Evolutionary conservation across 2,113 vertebrate species (phyloP).

Genomic region (Leptocoma aspasia): DNA sequence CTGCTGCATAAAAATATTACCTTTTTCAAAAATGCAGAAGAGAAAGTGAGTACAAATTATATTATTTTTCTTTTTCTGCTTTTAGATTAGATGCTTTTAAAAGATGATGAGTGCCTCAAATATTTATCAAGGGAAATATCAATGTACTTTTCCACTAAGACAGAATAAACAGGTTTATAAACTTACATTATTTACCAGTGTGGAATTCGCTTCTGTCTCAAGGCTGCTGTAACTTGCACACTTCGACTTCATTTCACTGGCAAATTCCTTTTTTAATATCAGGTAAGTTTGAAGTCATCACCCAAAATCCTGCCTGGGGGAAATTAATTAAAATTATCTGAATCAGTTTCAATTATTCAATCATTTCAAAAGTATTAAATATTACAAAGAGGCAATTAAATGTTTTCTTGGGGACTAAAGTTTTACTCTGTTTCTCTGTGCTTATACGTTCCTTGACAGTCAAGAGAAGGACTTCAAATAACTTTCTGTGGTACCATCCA

Average conservation of each 20-base stretch:
- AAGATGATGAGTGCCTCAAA: background rate
- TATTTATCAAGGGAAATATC: background rate
- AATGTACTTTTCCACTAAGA: background rate
- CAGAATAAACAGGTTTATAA: slow-evolving; percentile 21
- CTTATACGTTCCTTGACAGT: background rate
- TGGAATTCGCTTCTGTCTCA: background rate
- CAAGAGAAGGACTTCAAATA: background rate
- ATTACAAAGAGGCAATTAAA: background rate
- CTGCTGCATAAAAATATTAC: background rate
- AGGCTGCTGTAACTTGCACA: background rate
- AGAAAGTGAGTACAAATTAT: background rate
- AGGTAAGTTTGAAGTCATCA: background rate
- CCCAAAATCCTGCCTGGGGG: background rate
- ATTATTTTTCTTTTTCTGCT: background rate
- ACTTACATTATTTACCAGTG: slow-evolving; percentile 5
- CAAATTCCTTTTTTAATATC: slow-evolving; percentile 25
- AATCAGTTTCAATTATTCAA: background rate
- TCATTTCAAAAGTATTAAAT: too few species aligned
- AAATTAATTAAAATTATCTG: slow-evolving; percentile 33
- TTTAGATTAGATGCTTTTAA: background rate
- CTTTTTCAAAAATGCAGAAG: background rate
- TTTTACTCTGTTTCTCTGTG: background rate
- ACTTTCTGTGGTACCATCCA: background rate
- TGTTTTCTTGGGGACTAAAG: background rate
- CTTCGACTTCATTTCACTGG: background rate